Base-by-base conservation (phyloP, 2,888 invertebrate species). In the Aphodius sticticus region DNA sequence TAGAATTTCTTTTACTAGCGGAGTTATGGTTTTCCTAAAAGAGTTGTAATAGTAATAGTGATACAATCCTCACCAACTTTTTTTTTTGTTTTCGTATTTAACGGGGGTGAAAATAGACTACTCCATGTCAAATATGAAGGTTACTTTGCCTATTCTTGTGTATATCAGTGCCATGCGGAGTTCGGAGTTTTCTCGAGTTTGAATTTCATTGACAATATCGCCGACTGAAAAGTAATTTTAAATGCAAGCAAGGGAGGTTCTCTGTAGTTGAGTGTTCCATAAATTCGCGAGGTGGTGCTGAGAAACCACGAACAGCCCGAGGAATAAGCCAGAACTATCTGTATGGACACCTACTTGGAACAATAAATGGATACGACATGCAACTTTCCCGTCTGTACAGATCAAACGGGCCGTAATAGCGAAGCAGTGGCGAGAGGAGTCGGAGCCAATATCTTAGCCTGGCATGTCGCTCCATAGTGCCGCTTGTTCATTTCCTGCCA, bases 361-460 rank as follows among this genome's bases (percentile, higher is more conserved):
- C 79, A 78, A 79, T 70, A 80, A 80, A 81, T 79, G 77, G 80
- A 79, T 80, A 77, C 81, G 81, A 76, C 81, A 82, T 81, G 81
- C 82, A 82, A 82, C 81, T 82, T 82, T 82, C 81, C 70, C 80
- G 81, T 81, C 82, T 80, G 79, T 74, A 77, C 81, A 81, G 81
- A 82, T 82, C 82, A 82, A 81, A 82, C 82, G 81, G 76, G 78
- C 77, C 75, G 78, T 80, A 80, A 81, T 75, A 77, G 77, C 69
- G 76, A 77, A 76, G 70, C 76, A 78, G 69, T 81, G 78, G 79
- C 77, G 76, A 78, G 69, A 81, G 80, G 75, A 82, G 77, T 76
- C 69, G 79, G 80, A 82, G 80, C 82, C 82, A 82, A 82, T 82
- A 82, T 82, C 82, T 82, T 81, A 81, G 80, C 78, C 71, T 82